Conservation (phyloP, 2,113 vertebrate genomes). For the Mionectes macconnelli region DNA sequence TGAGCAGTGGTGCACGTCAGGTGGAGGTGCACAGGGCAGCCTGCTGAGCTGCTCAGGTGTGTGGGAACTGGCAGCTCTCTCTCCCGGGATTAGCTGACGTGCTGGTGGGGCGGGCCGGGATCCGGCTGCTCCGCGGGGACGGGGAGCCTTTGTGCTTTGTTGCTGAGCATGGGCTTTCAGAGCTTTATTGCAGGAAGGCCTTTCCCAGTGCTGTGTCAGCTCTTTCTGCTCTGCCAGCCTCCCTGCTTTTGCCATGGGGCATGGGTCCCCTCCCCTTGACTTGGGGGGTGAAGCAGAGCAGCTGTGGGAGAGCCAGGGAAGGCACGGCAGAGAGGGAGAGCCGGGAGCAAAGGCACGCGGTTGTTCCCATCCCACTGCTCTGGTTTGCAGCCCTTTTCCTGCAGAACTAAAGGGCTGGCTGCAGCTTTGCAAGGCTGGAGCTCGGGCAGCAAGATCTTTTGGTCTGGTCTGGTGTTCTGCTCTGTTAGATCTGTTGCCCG, state of each 20-base stretch:
- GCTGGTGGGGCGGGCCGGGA: slow-evolving; percentile 29
- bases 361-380: neutral
- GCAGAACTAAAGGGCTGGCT: neutral
- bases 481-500: neutral
- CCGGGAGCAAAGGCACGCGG: neutral
- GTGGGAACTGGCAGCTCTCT: slow-evolving; percentile 50
- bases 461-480: neutral
- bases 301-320: neutral
- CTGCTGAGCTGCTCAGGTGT: neutral
- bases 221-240: slow-evolving; percentile 54
- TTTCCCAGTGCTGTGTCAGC: slow-evolving; percentile 67
- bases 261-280: slow-evolving; percentile 7
- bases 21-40: neutral
- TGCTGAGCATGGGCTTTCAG: slow-evolving; percentile 74
- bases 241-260: neutral
- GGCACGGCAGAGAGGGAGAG: neutral
- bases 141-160: slow-evolving; percentile 73
- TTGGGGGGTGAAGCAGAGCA: slow-evolving; percentile 16
- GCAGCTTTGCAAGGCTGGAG: neutral
- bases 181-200: slow-evolving; percentile 52
- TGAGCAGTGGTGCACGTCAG: neutral
- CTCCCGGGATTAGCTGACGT: neutral
- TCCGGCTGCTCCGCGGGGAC: slow-evolving; percentile 34
- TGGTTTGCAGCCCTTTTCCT: neutral
- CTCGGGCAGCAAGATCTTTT: neutral